These are phyloP conservation scores for Stegastes partitus DNA, from an alignment of 2,113 vertebrate species.

Conservation along the genomic window DNA sequence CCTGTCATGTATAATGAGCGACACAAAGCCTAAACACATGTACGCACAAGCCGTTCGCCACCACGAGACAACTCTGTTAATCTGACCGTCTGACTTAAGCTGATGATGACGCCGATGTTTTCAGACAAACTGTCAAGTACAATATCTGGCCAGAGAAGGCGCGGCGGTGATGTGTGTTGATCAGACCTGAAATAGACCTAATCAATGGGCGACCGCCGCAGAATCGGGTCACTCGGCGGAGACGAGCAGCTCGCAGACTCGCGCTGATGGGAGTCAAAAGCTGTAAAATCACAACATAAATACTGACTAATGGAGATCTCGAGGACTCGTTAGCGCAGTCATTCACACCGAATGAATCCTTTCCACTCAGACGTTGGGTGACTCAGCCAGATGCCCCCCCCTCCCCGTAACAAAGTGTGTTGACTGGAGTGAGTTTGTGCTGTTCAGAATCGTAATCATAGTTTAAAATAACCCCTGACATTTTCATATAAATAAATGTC, in stretches of 20 bases:
- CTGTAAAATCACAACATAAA: constrained; percentile 32
- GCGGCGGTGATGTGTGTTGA: constrained; percentile 11
- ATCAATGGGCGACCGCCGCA: constrained; percentile 30
- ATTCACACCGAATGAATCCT: constrained; percentile 28
- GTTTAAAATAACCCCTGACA: constrained; percentile 39
- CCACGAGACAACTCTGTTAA: background rate
- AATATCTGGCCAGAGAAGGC: background rate
- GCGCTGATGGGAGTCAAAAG: constrained; percentile 29
- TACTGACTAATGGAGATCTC: constrained; percentile 26
- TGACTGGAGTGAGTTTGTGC: constrained; percentile 29
- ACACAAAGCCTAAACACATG: too few relatives aligned
- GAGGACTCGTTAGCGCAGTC: constrained; percentile 47
- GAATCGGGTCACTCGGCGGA: constrained; percentile 33
- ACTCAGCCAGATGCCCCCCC: constrained; percentile 14
- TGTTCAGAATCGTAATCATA: constrained; percentile 22
- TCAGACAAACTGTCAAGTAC: constrained; percentile 35
- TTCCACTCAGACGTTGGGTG: constrained; percentile 34
- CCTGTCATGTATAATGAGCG: too few relatives aligned
- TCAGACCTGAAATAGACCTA: constrained; percentile 39
- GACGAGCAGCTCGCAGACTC: background rate
- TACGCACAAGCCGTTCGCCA: background rate
- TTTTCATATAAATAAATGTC: constrained; percentile 40
- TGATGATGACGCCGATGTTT: constrained; percentile 41
- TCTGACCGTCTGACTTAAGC: background rate
- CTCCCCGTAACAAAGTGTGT: constrained; percentile 5